Evolutionary conservation across 2,113 vertebrate species (phyloP).

Genomic region (Dromaius novaehollandiae): DNA sequence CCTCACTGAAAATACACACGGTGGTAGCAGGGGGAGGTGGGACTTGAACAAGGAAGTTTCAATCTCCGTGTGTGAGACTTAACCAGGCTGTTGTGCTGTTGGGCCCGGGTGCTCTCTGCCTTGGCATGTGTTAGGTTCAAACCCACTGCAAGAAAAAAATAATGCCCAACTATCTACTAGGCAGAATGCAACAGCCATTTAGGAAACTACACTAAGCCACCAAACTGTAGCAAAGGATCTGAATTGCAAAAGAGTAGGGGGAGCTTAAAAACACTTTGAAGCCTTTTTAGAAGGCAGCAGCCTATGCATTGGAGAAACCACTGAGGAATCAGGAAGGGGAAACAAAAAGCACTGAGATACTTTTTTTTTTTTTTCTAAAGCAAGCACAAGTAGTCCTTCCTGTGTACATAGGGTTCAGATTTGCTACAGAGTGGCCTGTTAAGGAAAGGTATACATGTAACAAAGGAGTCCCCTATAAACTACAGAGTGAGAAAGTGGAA

Average conservation of each 20-base stretch:
- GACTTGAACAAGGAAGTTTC: background rate
- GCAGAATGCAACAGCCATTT: background rate
- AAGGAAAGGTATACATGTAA: background rate
- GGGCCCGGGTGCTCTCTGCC: background rate
- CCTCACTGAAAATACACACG: background rate
- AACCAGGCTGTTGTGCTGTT: background rate
- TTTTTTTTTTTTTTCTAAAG: background rate
- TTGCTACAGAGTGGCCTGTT: background rate
- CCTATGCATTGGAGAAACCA: background rate
- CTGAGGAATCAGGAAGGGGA: background rate
- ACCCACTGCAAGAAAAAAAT: background rate
- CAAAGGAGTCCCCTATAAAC: background rate
- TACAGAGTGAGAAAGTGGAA: background rate
- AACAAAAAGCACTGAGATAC: background rate
- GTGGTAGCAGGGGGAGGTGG: background rate
- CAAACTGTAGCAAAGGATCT: background rate
- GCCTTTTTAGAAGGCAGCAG: background rate
- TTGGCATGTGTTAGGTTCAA: background rate
- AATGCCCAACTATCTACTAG: background rate
- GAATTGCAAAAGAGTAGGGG: background rate
- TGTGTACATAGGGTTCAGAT: background rate
- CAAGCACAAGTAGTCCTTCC: background rate
- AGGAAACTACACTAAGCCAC: background rate
- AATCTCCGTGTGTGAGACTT: fast-evolving
- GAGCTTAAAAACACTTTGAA: background rate